Evolutionary conservation across 2,113 vertebrate genomes (phyloP).

Genomic region (Cricetomys ansorgei): DNA sequence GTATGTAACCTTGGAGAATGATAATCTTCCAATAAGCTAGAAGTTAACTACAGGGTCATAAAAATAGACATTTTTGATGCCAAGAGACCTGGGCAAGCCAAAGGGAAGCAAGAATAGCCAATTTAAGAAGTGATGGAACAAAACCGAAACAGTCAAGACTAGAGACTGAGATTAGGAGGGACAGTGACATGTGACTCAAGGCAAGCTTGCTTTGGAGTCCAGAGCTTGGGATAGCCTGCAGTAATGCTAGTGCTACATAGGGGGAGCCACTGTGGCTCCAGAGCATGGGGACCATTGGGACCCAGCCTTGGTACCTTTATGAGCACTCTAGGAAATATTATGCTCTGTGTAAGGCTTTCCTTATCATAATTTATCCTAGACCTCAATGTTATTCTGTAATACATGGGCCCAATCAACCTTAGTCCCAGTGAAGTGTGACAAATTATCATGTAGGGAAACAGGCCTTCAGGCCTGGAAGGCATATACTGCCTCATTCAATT

Average conservation of each 20-base stretch:
- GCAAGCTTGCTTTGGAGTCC: not conserved
- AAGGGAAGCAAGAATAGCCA: not conserved
- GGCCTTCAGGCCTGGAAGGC: not conserved
- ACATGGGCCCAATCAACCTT: not conserved
- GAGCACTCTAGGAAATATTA: not conserved
- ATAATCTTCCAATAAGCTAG: constrained; percentile 14
- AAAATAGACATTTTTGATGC: not conserved
- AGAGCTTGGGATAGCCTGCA: not conserved
- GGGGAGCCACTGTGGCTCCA: not conserved
- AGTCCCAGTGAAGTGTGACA: not conserved
- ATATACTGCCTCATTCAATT: not conserved
- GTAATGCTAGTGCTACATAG: not conserved
- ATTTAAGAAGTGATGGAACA: not conserved
- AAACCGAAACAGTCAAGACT: not conserved
- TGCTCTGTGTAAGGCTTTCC: not conserved
- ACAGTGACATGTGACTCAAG: not conserved
- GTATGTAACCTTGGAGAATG: not conserved
- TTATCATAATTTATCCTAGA: not conserved
- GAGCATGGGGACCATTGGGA: too few species aligned
- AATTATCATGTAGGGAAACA: not conserved
- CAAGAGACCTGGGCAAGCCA: not conserved
- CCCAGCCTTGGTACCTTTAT: not conserved
- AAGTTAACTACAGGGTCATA: not conserved
- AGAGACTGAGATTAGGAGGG: not conserved
- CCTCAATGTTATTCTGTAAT: not conserved